Base-by-base conservation (phyloP, 1,140 invertebrate species). In the Brachionus asplanchnoidis region DNA sequence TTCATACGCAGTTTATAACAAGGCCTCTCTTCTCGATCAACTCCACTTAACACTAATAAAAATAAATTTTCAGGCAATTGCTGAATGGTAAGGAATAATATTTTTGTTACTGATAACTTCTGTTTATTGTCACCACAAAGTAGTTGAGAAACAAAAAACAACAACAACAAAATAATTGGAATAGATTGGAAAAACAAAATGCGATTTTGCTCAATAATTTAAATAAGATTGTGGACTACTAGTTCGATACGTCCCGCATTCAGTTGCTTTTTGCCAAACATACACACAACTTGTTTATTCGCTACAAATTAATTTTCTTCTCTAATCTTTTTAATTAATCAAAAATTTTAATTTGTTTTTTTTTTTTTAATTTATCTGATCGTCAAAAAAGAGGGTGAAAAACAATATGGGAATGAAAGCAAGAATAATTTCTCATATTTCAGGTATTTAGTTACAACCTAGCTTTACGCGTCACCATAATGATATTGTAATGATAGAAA, bases 271-370 rank as follows among this genome's bases (percentile, higher is more conserved):
- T 60, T 60, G 53, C 53, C 53, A 60, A 60, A 26, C 53, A 60
- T 60, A 60, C 53, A 60, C 23, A 68, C 11, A 68, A 68, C 14
- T 68, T 68, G 66, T 68, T 68, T 68, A 32, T 68, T 68, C 66
- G 9, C 32, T 68, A n/a, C 5, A 32, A 68, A 68, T 68, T 68
- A 68, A 68, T 68, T 68, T 68, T 32, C 9, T 28, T 68, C 66
- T 68, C 66, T 68, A 68, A 68, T 68, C 66, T 68, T 68, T 68
- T 68, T 68, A 68, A 68, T 68, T 68, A 68, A 68, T 68, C 66
- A 68, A 68, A 68, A 68, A 68, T 68, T 68, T 32, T 68, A 68
- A 68, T 68, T 68, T 68, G 66, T 68, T 32, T 32, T 36, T 28
- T 23, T 66, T 66, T 68, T 36, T 68, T 68, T 32, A 12, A 46